phyloP scores from a whole-genome alignment of 92 coral and sea anemone species.

The Desmophyllum pertusum region DNA sequence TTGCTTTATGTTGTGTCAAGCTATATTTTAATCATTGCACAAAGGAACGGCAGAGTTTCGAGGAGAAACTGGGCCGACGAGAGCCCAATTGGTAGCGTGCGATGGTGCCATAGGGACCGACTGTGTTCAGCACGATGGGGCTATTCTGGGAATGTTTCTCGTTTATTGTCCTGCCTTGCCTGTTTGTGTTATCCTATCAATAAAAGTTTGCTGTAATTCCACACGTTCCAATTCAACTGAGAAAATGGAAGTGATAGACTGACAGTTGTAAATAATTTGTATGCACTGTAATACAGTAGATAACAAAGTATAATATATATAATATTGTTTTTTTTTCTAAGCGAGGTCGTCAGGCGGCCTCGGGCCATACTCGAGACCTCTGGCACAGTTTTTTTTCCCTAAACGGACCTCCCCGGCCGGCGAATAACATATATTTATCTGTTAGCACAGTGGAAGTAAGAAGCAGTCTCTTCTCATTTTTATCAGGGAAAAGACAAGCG shows the following conservation, averaged over 20 bases:
- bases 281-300: too few species aligned
- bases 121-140: slow-evolving; percentile 74
- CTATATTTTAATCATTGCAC: slow-evolving; percentile 84
- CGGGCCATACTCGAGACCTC: too few species aligned
- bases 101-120: slow-evolving; percentile 53
- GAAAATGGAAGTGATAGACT: neutral
- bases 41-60: slow-evolving; percentile 71
- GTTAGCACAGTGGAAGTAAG: too few species aligned
- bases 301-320: too few species aligned
- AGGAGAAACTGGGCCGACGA: slow-evolving; percentile 66
- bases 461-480: too few species aligned
- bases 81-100: slow-evolving; percentile 74
- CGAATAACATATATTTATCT: too few species aligned
- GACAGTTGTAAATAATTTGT: too few species aligned
- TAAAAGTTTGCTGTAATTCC: slow-evolving; percentile 54
- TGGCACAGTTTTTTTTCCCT: too few species aligned
- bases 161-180: slow-evolving; percentile 74
- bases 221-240: neutral
- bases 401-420: too few species aligned
- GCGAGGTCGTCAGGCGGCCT: too few species aligned
- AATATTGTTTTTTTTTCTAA: too few species aligned
- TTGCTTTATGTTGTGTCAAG: slow-evolving; percentile 91
- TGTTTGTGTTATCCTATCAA: slow-evolving; percentile 63
- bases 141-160: slow-evolving; percentile 65
- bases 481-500: too few species aligned